Percentiles rank a stretch among this genome's conserved stretches.
Evolutionary conservation across 23 tunicate genomes (phyloP).

Genomic region (Botrylloides violaceus): DNA sequence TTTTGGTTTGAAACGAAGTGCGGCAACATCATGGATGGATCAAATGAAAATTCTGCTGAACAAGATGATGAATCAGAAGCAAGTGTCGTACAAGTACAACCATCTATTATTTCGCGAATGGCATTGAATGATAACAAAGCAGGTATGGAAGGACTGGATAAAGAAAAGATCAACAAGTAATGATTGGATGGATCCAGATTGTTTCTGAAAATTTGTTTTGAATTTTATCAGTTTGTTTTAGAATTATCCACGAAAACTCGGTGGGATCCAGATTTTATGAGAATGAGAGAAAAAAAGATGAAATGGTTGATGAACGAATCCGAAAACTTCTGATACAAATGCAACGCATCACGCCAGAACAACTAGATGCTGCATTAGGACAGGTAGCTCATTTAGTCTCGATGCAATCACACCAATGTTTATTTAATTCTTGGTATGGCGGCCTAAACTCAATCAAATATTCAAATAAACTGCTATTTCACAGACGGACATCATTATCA

Average conservation of each 20-base stretch:
- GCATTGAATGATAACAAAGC: conserved; percentile 94
- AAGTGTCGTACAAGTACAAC: no score
- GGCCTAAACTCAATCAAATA: no score
- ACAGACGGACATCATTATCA: conserved; percentile 58
- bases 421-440: background rate
- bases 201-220: no score
- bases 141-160: conserved; percentile 94
- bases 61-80: no score
- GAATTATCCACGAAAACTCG: conserved; percentile 84
- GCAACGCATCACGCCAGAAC: conserved; percentile 19
- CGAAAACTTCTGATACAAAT: conserved; percentile 43
- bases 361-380: conserved; percentile 31
- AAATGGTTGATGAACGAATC: conserved; percentile 59
- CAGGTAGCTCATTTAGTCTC: conserved; percentile 22
- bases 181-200: background rate
- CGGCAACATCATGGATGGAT: no score
- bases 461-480: background rate
- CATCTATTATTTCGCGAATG: conserved; percentile 40
- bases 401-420: background rate
- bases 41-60: no score
- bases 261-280: conserved; percentile 81
- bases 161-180: conserved; percentile 87
- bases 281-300: conserved; percentile 70
- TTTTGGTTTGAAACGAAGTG: no score
- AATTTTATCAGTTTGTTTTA: no score